Conservation (phyloP, 2,888 invertebrate species). For the Cheilosia urbana region DNA sequence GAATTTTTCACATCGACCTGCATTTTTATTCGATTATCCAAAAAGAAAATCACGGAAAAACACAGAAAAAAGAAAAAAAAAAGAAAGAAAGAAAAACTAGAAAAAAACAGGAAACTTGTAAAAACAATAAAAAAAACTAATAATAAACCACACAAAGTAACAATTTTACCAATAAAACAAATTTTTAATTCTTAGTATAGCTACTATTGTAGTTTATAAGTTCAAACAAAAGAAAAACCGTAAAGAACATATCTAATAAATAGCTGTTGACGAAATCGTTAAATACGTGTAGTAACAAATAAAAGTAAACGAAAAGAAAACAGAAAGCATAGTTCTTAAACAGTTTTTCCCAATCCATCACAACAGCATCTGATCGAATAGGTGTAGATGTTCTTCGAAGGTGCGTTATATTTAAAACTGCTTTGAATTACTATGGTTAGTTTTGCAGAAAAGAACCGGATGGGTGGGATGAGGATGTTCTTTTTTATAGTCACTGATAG, state of each 20-base stretch:
- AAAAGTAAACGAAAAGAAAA: neutral
- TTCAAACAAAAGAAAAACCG: conserved; percentile 12
- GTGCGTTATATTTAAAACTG: too few relatives aligned
- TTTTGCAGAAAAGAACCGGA: too few relatives aligned
- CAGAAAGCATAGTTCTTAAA: neutral
- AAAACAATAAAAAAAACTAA: conserved; percentile 57
- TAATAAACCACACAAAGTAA: conserved; percentile 56
- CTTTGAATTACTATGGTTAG: too few relatives aligned
- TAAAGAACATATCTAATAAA: conserved; percentile 57
- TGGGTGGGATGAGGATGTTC: too few relatives aligned
- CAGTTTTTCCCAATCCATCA: neutral
- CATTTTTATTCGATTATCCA: conserved; percentile 38
- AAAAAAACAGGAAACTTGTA: conserved; percentile 35
- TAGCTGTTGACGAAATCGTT: conserved; percentile 33
- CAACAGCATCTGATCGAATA: too few relatives aligned
- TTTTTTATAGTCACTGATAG: too few relatives aligned
- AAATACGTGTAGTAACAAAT: neutral
- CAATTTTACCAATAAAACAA: conserved; percentile 58
- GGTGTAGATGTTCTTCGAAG: too few relatives aligned
- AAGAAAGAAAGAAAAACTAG: conserved; percentile 23
- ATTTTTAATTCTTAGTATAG: conserved; percentile 63
- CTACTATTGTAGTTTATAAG: conserved; percentile 70
- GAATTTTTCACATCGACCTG: conserved; percentile 49
- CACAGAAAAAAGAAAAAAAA: conserved; percentile 27
- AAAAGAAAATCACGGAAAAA: conserved; percentile 15